These are phyloP conservation scores for Sander vitreus DNA, from an alignment of 2,113 vertebrate species.

Conservation along the genomic window DNA sequence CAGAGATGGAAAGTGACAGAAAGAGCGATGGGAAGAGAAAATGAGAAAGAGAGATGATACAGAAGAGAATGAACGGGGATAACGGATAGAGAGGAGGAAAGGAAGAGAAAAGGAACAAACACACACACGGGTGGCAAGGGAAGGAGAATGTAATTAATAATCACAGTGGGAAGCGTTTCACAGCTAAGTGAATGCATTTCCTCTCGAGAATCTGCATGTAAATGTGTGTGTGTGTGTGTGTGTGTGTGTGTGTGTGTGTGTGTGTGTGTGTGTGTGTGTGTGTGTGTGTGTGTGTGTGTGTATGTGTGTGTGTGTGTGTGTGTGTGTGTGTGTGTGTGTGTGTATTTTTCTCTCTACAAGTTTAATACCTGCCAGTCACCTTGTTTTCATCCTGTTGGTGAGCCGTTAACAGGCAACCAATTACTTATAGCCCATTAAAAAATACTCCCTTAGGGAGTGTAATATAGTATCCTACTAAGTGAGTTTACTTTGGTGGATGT, in stretches of 20 bases:
- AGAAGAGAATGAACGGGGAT: neutral
- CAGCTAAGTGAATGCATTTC: slow-evolving; percentile 57
- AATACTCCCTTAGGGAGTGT: neutral
- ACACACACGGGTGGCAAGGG: slow-evolving; percentile 57
- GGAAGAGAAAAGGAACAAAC: neutral
- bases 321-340: neutral
- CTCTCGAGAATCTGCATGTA: slow-evolving; percentile 42
- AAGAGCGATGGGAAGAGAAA: neutral
- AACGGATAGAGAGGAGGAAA: neutral
- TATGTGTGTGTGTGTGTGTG: slow-evolving; percentile 4
- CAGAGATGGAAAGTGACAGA: slow-evolving; percentile 8
- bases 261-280: neutral
- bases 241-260: too few relatives aligned
- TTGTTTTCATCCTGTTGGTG: neutral
- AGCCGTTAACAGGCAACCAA: neutral
- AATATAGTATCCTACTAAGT: neutral
- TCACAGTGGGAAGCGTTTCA: slow-evolving; percentile 68
- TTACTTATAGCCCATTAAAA: slow-evolving; percentile 34
- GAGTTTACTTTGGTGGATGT: neutral
- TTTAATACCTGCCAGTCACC: neutral
- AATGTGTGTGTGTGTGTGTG: slow-evolving; percentile 19
- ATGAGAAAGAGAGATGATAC: neutral
- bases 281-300: neutral
- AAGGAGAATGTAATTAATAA: slow-evolving; percentile 78
- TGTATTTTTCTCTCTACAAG: neutral